phyloP scores from a whole-genome alignment of 2,888 invertebrate species.

The Sphinx pinastri region DNA sequence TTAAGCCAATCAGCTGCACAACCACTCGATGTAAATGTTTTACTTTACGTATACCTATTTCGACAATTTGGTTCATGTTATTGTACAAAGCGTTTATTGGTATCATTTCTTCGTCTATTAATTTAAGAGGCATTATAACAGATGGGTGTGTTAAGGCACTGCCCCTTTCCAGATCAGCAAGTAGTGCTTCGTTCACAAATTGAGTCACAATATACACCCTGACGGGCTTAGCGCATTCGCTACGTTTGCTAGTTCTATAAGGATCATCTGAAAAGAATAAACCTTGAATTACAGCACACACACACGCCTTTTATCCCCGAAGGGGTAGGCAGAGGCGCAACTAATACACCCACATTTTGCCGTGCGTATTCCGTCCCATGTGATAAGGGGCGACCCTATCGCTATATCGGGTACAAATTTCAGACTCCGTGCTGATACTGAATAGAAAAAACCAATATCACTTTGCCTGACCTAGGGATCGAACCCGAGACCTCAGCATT shows the following conservation, averaged over 20 bases:
- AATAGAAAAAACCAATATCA: too few species aligned
- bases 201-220: conserved; percentile 25
- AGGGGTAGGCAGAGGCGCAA: too few species aligned
- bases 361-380: too few species aligned
- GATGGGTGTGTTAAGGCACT: neutral
- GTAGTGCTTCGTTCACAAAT: conserved; percentile 1
- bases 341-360: too few species aligned
- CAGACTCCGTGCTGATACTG: too few species aligned
- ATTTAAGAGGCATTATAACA: neutral
- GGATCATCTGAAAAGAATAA: conserved; percentile 38
- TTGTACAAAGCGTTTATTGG: conserved; percentile 50
- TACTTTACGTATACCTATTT: conserved; percentile 47
- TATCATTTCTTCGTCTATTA: conserved; percentile 34
- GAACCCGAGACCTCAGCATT: too few species aligned
- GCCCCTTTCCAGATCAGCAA: neutral
- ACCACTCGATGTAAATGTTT: conserved; percentile 44
- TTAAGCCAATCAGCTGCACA: conserved; percentile 50
- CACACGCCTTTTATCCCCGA: too few species aligned
- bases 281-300: too few species aligned
- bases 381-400: too few species aligned
- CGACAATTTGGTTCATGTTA: conserved; percentile 46
- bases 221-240: conserved; percentile 34
- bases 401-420: too few species aligned
- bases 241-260: conserved; percentile 37
- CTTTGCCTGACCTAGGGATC: too few species aligned